Conservation (phyloP, 1,140 invertebrate species). For the Brachionus angularis region DNA sequence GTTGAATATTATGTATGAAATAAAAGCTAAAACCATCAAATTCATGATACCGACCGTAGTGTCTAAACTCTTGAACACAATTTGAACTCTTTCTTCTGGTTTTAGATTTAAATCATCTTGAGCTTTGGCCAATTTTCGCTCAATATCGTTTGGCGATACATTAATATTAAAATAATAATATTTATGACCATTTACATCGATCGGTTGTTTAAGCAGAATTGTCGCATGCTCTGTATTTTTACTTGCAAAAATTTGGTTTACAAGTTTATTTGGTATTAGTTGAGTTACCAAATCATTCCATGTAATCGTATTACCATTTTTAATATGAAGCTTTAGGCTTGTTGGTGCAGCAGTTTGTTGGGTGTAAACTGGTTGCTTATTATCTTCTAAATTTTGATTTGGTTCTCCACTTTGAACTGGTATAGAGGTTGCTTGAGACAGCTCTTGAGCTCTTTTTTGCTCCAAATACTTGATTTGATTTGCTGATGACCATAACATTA, state of each 20-base stretch:
- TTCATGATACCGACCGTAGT: background rate
- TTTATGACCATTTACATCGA: slow-evolving; percentile 21
- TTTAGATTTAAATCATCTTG: slow-evolving; percentile 71
- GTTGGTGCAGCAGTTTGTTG: background rate
- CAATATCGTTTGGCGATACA: slow-evolving; percentile 65
- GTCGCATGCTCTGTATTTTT: background rate
- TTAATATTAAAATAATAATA: slow-evolving; percentile 38
- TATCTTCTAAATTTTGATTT: background rate
- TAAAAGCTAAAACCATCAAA: slow-evolving; percentile 63
- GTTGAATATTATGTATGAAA: slow-evolving; percentile 59
- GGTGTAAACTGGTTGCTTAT: background rate
- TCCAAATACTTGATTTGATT: background rate
- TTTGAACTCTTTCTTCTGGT: slow-evolving; percentile 66
- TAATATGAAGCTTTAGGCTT: slow-evolving; percentile 20
- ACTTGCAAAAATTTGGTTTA: slow-evolving; percentile 1
- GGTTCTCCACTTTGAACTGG: background rate
- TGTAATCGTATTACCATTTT: slow-evolving; percentile 9
- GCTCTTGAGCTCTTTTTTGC: background rate
- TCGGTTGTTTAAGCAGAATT: background rate
- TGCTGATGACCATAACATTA: slow-evolving; percentile 7
- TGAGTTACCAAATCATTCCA: slow-evolving; percentile 39
- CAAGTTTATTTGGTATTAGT: slow-evolving; percentile 17
- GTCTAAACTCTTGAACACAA: slow-evolving; percentile 61
- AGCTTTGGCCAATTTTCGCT: slow-evolving; percentile 76
- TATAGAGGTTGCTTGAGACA: background rate